Evolutionary conservation across 2,113 vertebrate genomes (phyloP), one percentile per base, ranked within the genome.

Genomic region (Alosa alosa): DNA sequence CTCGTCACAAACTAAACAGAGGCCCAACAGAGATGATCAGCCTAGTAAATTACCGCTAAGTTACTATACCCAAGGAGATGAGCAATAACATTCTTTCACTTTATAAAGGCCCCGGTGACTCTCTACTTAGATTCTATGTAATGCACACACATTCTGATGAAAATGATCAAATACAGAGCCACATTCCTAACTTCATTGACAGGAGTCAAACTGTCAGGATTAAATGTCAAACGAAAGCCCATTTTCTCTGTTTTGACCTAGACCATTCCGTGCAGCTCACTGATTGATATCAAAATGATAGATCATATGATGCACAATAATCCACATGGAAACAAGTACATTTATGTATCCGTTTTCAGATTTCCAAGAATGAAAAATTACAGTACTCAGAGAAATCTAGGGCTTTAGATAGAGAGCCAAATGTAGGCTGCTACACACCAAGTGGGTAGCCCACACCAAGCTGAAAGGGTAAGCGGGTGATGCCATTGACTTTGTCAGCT

Each of bases 401-500:
- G 57, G 57, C 11, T 55, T 55, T 7, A 18, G 22, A 64, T 22
- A 8, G 18, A 22, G 57, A 64, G 57, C 41, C 41, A 47, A 11
- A 1, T 13, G 25, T 36, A 31, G 13, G 31, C 31, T 72, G n/a
- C 17, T 72, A 13, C 72, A 39, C 2, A 5, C 11, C 41, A 78
- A 15, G 11, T 78, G 36, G 72, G 36, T 13, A 44, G 41, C 41
- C 41, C 4, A 39, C 25, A 78, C 25, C 36, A 39, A 39, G 72
- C 72, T 41, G 72, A 78, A 78, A 78, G 72, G 31, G 31, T 17
- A 36, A 39, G 15, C 25, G 39, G 72, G 72, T 78, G 72, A 78
- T 36, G 72, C 15, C 72, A 78, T 36, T 36, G 72, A 78, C 72
- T 78, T 78, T 78, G 72, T 78, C 72, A 78, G 72, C 31, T 78